Conservation (phyloP, 2,797 vertebrate genomes). For the Syngnathus acus region DNA sequence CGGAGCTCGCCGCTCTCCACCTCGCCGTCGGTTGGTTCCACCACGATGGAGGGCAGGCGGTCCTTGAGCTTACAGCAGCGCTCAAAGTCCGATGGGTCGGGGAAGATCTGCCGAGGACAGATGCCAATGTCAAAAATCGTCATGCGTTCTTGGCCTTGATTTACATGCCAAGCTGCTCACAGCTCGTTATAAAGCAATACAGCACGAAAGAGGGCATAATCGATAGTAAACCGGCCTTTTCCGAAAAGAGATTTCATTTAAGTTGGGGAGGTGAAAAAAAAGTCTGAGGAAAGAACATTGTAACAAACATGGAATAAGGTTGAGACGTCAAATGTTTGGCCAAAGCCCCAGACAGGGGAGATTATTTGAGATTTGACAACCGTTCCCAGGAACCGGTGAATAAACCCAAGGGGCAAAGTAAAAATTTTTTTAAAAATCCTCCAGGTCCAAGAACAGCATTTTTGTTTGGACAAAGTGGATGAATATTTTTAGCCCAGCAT, state of each 20-base stretch:
- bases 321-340: slow-evolving; percentile 36
- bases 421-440: slow-evolving; percentile 19
- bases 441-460: slow-evolving; percentile 62
- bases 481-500: slow-evolving; percentile 74
- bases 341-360: slow-evolving; percentile 39
- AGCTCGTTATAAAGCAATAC: slow-evolving; percentile 32
- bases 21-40: slow-evolving; percentile 91
- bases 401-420: slow-evolving; percentile 20
- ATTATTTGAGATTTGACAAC: slow-evolving; percentile 42
- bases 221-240: slow-evolving; percentile 6
- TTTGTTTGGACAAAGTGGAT: slow-evolving; percentile 66
- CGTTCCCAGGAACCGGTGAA: slow-evolving; percentile 51
- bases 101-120: slow-evolving; percentile 81
- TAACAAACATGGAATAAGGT: slow-evolving; percentile 20
- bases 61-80: slow-evolving; percentile 96
- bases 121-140: neutral
- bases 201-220: slow-evolving; percentile 23
- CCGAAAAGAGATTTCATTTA: slow-evolving; percentile 5
- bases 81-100: slow-evolving; percentile 91
- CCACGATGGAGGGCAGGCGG: slow-evolving; percentile 93
- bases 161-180: slow-evolving; percentile 24
- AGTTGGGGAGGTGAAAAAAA: neutral
- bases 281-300: neutral
- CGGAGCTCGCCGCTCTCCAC: slow-evolving; percentile 96
- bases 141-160: neutral